Conservation (phyloP, 2,888 invertebrate genomes). For the Synanthedon myopaeformis region DNA sequence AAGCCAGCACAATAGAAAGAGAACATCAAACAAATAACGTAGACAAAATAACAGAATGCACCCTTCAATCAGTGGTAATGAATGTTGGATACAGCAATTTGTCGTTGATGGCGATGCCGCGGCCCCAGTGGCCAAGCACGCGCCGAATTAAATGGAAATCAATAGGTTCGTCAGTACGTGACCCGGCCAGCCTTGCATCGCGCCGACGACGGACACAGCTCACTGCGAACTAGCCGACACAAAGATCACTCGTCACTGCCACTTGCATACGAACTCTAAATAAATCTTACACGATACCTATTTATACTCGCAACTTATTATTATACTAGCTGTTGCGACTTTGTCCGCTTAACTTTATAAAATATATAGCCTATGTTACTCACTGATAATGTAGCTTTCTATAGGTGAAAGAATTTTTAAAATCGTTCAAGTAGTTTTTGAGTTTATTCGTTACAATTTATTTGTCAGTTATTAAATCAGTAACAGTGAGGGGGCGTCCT, state of each 20-base stretch:
- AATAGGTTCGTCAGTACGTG: constrained; percentile 55
- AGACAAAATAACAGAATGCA: constrained; percentile 15
- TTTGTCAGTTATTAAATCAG: no score
- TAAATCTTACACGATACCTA: no score
- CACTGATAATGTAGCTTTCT: no score
- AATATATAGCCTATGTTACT: no score
- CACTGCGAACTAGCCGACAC: constrained; percentile 3
- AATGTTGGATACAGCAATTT: constrained; percentile 39
- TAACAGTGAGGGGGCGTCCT: no score
- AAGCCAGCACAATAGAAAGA: constrained; percentile 3
- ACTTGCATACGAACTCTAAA: no score
- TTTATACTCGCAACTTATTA: no score
- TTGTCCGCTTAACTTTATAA: no score
- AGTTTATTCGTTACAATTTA: no score
- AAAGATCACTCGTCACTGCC: background rate
- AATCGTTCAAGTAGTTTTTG: no score
- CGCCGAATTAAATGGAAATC: constrained; percentile 67
- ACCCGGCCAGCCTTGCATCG: constrained; percentile 46
- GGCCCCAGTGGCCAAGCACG: constrained; percentile 43
- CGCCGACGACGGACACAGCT: constrained; percentile 19
- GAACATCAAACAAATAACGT: constrained; percentile 7
- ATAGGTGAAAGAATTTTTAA: no score
- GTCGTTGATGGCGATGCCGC: constrained; percentile 23
- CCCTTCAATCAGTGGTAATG: constrained; percentile 52
- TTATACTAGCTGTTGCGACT: no score